Conservation (phyloP, 2,113 vertebrate genomes). For the Choloepus hoffmanni region DNA sequence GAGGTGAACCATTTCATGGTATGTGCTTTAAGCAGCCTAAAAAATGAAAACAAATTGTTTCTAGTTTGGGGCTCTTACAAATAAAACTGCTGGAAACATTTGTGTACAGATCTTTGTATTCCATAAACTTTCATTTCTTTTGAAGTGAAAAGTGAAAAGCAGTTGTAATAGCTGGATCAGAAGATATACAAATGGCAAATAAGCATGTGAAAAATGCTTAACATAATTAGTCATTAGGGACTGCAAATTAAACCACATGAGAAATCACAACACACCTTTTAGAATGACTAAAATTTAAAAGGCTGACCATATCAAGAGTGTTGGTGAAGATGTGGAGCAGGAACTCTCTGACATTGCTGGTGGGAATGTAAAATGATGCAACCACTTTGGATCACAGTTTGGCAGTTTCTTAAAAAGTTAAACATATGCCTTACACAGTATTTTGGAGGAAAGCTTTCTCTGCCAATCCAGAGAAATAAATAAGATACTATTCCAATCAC, state of each 20-base stretch:
- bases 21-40: too few species aligned
- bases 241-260: background rate
- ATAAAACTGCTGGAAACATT: background rate
- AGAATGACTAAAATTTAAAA: background rate
- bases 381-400: background rate
- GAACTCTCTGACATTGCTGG: background rate
- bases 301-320: background rate
- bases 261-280: background rate
- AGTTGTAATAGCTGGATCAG: background rate
- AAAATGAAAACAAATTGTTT: background rate
- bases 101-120: background rate
- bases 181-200: slow-evolving; percentile 25
- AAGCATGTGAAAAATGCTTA: slow-evolving; percentile 25
- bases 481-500: slow-evolving; percentile 23
- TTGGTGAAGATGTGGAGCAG: background rate
- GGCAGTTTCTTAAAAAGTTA: slow-evolving; percentile 1
- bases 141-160: background rate
- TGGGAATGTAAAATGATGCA: background rate
- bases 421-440: background rate
- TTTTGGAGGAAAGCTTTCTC: slow-evolving; percentile 52
- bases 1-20: too few species aligned
- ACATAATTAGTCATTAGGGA: background rate
- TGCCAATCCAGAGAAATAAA: slow-evolving; percentile 52
- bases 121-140: slow-evolving; percentile 1
- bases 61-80: background rate